Conservation (phyloP, 2,113 vertebrate genomes). For the Rhinichthys klamathensis region DNA sequence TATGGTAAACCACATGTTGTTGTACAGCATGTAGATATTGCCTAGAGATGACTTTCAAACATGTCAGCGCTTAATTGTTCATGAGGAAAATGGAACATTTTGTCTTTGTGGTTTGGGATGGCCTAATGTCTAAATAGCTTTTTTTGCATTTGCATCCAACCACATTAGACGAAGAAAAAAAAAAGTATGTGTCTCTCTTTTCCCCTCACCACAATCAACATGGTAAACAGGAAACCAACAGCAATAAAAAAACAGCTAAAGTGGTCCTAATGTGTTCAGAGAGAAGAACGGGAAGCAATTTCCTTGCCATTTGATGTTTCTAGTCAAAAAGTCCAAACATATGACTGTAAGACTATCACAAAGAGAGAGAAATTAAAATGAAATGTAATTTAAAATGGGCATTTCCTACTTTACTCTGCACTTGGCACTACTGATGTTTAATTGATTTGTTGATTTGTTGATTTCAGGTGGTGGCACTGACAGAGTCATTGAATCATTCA, state of each 20-base stretch:
- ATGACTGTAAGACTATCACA: not conserved
- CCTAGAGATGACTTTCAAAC: not conserved
- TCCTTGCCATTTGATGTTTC: conserved; percentile 26
- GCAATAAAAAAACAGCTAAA: conserved; percentile 6
- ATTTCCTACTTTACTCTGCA: not conserved
- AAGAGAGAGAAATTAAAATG: not conserved
- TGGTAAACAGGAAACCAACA: conserved; percentile 14
- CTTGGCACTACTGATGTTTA: not conserved
- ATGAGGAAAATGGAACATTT: conserved; percentile 1
- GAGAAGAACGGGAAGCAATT: conserved; percentile 33
- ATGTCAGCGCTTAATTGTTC: not conserved
- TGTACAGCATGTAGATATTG: not conserved
- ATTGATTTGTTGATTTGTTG: no score
- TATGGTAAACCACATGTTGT: conserved; percentile 3
- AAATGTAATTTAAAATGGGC: not conserved
- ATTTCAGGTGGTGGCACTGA: not conserved
- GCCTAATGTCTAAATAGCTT: conserved; percentile 15
- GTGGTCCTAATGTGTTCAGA: conserved; percentile 30
- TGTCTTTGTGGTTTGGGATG: conserved; percentile 32
- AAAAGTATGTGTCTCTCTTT: not conserved
- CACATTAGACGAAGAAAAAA: not conserved
- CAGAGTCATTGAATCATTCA: not conserved
- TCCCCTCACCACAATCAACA: not conserved
- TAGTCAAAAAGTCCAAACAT: not conserved
- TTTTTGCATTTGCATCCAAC: conserved; percentile 2